A percentile compares a stretch with the other conserved stretches of the same genome.
Evolutionary conservation across 2,888 invertebrate genomes (phyloP).

Genomic region (Thera britannica): DNA sequence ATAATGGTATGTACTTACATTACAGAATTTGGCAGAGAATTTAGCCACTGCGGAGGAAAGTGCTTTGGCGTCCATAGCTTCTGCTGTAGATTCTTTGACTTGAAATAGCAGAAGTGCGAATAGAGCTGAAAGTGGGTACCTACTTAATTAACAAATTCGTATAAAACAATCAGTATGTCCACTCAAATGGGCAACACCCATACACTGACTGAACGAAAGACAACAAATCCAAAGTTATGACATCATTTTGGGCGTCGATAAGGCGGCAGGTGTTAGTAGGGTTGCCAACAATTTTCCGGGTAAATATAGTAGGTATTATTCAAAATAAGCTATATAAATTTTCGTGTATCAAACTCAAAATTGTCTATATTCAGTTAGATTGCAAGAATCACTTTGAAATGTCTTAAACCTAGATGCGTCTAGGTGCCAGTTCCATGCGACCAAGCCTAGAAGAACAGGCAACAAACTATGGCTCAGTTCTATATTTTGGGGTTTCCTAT

Average conservation of each 20-base stretch:
- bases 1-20: conserved; percentile 68
- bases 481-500: no score
- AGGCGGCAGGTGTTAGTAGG: neutral
- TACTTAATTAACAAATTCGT: conserved; percentile 9
- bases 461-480: no score
- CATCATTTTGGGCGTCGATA: conserved; percentile 28
- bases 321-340: no score
- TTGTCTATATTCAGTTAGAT: no score
- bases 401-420: no score
- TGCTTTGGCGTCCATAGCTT: conserved; percentile 67
- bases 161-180: neutral
- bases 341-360: no score
- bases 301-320: no score
- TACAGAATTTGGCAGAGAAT: conserved; percentile 79
- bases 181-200: conserved; percentile 9
- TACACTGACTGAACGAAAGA: conserved; percentile 3
- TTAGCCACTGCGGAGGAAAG: conserved; percentile 67
- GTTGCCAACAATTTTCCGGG: no score
- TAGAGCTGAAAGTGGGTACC: conserved; percentile 53
- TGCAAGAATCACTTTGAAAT: no score
- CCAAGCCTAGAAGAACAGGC: no score
- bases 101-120: conserved; percentile 50
- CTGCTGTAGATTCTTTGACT: conserved; percentile 41
- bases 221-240: conserved; percentile 24
- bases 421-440: no score